Percentiles rank a stretch among this genome's conserved stretches.
phyloP scores from a whole-genome alignment of 2,113 vertebrate species.

The Maccullochella peelii region DNA sequence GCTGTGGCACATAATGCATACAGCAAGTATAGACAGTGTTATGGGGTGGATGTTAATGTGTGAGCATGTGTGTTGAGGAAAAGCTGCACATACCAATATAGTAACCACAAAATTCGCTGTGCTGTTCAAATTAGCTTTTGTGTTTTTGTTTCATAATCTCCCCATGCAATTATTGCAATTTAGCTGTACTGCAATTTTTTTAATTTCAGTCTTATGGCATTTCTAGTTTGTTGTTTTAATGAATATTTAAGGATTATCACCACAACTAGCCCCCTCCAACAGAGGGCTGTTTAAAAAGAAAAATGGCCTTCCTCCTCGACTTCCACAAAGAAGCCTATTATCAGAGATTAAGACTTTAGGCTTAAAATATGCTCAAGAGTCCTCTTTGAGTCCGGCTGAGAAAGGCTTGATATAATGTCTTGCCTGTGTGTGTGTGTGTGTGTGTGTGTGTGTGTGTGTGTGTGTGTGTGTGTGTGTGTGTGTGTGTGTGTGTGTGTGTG shows the following conservation, averaged over 20 bases:
- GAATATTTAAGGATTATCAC: constrained; percentile 45
- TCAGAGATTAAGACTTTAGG: constrained; percentile 70
- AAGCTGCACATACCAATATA: constrained; percentile 16
- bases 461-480: constrained; percentile 7
- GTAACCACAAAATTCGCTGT: constrained; percentile 7
- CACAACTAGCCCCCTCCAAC: constrained; percentile 22
- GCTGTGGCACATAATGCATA: constrained; percentile 4
- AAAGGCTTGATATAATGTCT: constrained; percentile 56
- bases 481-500: not conserved
- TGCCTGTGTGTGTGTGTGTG: constrained; percentile 2
- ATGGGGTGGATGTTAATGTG: constrained; percentile 11
- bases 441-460: constrained; percentile 20
- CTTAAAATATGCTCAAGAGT: constrained; percentile 71
- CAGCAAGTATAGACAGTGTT: constrained; percentile 23
- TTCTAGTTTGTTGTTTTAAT: constrained; percentile 59
- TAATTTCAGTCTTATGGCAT: constrained; percentile 31
- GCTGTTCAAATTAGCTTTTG: constrained; percentile 24
- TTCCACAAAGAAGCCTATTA: constrained; percentile 67
- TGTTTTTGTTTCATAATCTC: constrained; percentile 19
- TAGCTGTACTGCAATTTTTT: constrained; percentile 6
- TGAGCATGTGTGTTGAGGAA: not conserved
- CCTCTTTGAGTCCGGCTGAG: constrained; percentile 57
- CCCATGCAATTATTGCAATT: constrained; percentile 10
- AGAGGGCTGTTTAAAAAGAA: constrained; percentile 44
- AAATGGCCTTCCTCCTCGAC: constrained; percentile 34